A percentile compares a stretch with the other conserved stretches of the same genome.
Conservation (phyloP, 1,140 invertebrate genomes). For the Vanessa tameamea region DNA sequence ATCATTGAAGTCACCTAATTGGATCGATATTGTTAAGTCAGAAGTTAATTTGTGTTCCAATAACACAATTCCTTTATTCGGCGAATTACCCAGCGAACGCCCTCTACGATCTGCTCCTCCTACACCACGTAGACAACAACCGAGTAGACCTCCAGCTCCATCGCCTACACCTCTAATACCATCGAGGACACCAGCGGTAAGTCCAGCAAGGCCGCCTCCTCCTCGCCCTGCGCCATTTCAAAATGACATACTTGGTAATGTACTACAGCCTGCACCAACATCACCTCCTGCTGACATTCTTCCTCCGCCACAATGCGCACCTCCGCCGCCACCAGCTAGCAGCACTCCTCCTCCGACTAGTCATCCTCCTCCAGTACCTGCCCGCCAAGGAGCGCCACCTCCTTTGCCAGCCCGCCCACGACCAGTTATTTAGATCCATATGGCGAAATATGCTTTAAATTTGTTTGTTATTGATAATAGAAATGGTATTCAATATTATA, state of each 20-base stretch:
- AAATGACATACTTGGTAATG: conserved; percentile 63
- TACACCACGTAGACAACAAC: conserved; percentile 76
- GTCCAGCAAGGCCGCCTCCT: conserved; percentile 76
- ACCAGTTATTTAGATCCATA: conserved; percentile 49
- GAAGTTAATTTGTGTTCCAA: conserved; percentile 92
- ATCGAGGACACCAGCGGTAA: conserved; percentile 80
- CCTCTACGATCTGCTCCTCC: conserved; percentile 73
- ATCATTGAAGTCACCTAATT: conserved; percentile 91
- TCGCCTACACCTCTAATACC: conserved; percentile 82
- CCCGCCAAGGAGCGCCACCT: conserved; percentile 82
- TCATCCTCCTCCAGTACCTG: conserved; percentile 82
- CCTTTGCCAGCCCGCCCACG: conserved; percentile 86
- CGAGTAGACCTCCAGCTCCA: conserved; percentile 80
- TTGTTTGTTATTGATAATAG: neutral
- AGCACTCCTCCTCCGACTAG: conserved; percentile 78
- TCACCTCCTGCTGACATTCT: conserved; percentile 64
- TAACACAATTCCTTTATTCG: conserved; percentile 89
- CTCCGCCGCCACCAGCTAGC: conserved; percentile 85
- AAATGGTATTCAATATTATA: neutral
- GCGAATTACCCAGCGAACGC: conserved; percentile 62
- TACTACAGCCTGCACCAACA: conserved; percentile 49
- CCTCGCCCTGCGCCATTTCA: conserved; percentile 78
- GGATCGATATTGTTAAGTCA: conserved; percentile 89
- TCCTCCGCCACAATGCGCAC: conserved; percentile 77
- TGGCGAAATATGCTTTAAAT: conserved; percentile 12